Conservation (phyloP, 2,113 vertebrate genomes). For the Dinomys branickii region DNA sequence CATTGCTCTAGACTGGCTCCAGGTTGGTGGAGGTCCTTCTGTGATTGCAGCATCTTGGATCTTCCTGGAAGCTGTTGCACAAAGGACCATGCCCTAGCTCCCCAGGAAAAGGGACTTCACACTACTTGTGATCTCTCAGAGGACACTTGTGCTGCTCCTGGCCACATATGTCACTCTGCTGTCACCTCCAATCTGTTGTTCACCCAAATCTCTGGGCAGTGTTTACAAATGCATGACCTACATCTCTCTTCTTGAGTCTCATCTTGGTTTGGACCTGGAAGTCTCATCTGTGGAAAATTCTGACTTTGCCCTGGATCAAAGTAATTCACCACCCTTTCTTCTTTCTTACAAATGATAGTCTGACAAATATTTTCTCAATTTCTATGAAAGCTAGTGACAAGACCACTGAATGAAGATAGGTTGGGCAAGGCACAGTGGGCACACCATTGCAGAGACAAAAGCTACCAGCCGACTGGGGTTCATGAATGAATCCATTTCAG, state of each 20-base stretch:
- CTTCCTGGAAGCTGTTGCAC: too few relatives aligned
- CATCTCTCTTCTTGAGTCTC: not conserved
- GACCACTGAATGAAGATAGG: not conserved
- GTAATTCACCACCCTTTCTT: not conserved
- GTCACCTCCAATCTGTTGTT: not conserved
- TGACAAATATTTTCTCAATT: conserved; percentile 9
- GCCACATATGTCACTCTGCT: not conserved
- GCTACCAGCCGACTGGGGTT: accelerated
- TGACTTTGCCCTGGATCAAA: conserved; percentile 9
- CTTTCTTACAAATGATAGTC: conserved; percentile 2
- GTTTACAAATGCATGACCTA: not conserved
- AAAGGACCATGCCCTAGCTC: not conserved
- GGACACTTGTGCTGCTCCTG: not conserved
- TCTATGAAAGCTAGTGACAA: not conserved
- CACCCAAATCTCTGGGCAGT: not conserved
- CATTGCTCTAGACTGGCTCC: not conserved
- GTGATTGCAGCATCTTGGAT: not conserved
- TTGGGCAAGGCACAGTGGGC: not conserved
- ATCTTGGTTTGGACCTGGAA: not conserved
- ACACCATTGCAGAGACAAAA: not conserved
- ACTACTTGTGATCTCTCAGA: not conserved
- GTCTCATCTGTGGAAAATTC: not conserved
- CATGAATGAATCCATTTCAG: not conserved
- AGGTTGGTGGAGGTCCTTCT: not conserved
- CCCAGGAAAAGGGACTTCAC: not conserved